A percentile compares a stretch with the other conserved stretches of the same genome.
Evolutionary conservation across 2,113 vertebrate species (phyloP).

Genomic region (Rattus rattus): DNA sequence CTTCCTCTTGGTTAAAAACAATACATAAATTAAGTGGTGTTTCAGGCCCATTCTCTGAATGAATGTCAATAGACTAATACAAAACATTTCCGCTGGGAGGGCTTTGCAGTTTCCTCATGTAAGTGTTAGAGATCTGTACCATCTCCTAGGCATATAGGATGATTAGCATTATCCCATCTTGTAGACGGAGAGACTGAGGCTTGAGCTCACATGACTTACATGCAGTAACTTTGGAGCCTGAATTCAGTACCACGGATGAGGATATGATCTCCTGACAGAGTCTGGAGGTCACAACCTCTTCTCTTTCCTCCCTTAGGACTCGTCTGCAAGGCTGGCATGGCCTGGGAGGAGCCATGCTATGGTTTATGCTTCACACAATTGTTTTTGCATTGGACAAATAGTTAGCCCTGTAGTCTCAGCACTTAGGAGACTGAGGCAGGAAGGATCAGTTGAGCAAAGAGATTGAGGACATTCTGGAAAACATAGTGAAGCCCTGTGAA

Average conservation of each 20-base stretch:
- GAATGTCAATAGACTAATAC: background rate
- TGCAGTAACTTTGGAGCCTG: background rate
- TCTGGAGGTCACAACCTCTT: background rate
- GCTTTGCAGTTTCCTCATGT: background rate
- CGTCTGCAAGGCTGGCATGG: background rate
- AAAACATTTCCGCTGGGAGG: background rate
- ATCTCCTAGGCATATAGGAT: background rate
- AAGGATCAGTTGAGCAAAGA: background rate
- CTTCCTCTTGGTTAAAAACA: conserved; percentile 21
- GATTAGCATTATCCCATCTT: background rate
- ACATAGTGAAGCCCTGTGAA: background rate
- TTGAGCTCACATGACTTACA: background rate
- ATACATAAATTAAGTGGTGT: background rate
- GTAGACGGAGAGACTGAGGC: background rate
- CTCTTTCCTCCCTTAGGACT: background rate
- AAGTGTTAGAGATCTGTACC: background rate
- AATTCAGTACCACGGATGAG: background rate
- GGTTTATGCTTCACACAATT: background rate
- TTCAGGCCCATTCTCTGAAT: background rate
- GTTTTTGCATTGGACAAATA: background rate
- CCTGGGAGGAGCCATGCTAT: background rate
- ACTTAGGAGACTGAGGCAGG: background rate
- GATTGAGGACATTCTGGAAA: background rate
- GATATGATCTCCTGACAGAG: background rate
- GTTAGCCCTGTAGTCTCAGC: background rate